Conservation (phyloP, 2,113 vertebrate species). For the Vidua macroura region DNA sequence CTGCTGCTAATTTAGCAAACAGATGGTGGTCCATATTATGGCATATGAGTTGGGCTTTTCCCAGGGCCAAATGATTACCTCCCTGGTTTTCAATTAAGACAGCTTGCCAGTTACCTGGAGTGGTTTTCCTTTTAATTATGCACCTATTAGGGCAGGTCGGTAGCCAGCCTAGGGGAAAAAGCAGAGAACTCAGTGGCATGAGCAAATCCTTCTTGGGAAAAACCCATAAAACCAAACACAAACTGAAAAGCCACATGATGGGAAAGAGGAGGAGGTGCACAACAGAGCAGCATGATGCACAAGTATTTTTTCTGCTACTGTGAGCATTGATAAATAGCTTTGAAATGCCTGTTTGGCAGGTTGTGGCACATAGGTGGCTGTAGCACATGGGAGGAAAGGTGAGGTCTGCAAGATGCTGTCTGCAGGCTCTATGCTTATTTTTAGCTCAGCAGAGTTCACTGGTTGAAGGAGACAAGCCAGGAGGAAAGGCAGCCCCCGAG, state of each 20-base stretch:
- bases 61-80: slow-evolving; percentile 64
- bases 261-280: not conserved
- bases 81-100: slow-evolving; percentile 67
- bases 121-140: slow-evolving; percentile 70
- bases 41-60: slow-evolving; percentile 37
- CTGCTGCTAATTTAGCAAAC: slow-evolving; percentile 58
- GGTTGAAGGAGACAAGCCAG: not conserved
- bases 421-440: not conserved
- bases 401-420: slow-evolving; percentile 2
- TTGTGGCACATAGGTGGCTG: not conserved
- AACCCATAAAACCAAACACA: not conserved
- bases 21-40: slow-evolving; percentile 67
- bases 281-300: not conserved
- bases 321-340: slow-evolving; percentile 1
- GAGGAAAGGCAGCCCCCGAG: not conserved
- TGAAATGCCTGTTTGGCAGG: not conserved
- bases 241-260: not conserved
- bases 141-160: slow-evolving; percentile 55
- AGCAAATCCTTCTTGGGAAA: slow-evolving; percentile 13
- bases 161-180: slow-evolving; percentile 53
- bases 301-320: not conserved
- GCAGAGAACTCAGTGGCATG: not conserved
- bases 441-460: not conserved
- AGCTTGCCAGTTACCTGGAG: slow-evolving; percentile 64
- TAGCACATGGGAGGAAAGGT: not conserved